phyloP scores from a whole-genome alignment of 2,113 vertebrate genomes.

The Sorex fumeus region DNA sequence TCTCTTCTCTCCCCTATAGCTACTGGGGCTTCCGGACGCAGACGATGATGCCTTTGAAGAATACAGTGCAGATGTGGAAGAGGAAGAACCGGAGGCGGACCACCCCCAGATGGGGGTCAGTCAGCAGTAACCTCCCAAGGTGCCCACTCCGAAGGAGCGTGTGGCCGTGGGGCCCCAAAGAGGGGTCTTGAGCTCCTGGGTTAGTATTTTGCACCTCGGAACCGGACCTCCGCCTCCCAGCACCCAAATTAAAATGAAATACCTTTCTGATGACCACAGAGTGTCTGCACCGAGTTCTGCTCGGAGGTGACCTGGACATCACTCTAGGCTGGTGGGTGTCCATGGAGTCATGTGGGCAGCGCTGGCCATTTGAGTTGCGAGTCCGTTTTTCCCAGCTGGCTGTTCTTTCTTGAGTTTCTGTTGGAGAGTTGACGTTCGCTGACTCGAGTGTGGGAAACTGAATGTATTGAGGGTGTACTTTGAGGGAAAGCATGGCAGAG shows the following conservation, averaged over 20 bases:
- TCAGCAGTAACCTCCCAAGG: slow-evolving; percentile 93
- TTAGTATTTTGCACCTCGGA: slow-evolving; percentile 82
- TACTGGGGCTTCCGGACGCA: slow-evolving; percentile 97
- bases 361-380: slow-evolving; percentile 87
- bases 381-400: slow-evolving; percentile 84
- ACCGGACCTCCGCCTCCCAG: slow-evolving; percentile 85
- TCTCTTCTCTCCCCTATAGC: slow-evolving; percentile 88
- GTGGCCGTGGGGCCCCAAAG: slow-evolving; percentile 80
- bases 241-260: slow-evolving; percentile 79
- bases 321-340: slow-evolving; percentile 86
- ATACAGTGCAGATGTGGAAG: slow-evolving; percentile 98
- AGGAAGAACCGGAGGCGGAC: slow-evolving; percentile 96
- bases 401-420: slow-evolving; percentile 84
- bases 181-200: slow-evolving; percentile 82
- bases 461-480: slow-evolving; percentile 82
- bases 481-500: slow-evolving; percentile 76
- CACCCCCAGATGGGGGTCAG: slow-evolving; percentile 99
- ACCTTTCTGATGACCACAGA: slow-evolving; percentile 69
- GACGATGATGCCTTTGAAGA: slow-evolving; percentile 98
- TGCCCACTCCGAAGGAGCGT: slow-evolving; percentile 63
- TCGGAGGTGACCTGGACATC: slow-evolving; percentile 88
- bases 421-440: slow-evolving; percentile 78
- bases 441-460: slow-evolving; percentile 82
- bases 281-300: slow-evolving; percentile 87
- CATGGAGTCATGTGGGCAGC: slow-evolving; percentile 87